These are phyloP conservation scores for Acanthococcus lagerstroemiae DNA, from an alignment of 2,888 invertebrate genomes.

Conservation along the genomic window DNA sequence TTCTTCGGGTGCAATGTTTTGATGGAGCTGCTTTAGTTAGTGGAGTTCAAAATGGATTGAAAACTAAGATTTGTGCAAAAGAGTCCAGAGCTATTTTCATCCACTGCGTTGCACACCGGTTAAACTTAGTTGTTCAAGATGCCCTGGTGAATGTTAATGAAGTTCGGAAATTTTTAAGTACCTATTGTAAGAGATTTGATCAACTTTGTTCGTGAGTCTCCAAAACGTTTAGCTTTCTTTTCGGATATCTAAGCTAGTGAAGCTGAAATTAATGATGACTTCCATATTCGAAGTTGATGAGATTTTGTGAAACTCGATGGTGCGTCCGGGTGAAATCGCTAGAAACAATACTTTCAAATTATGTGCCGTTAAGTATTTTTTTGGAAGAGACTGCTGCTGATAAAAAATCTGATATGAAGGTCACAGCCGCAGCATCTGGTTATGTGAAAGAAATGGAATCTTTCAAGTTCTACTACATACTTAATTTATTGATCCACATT, in stretches of 20 bases:
- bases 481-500: neutral
- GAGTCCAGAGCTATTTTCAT: constrained; percentile 35
- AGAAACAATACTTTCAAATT: neutral
- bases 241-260: neutral
- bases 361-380: neutral
- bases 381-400: neutral
- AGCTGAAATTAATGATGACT: neutral
- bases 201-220: constrained; percentile 8
- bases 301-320: constrained; percentile 2
- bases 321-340: constrained; percentile 1
- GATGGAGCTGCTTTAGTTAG: constrained; percentile 36
- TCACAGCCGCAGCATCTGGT: neutral
- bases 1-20: constrained; percentile 35
- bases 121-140: too few species aligned
- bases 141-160: constrained; percentile 31
- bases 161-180: constrained; percentile 31
- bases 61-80: constrained; percentile 33
- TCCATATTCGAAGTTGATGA: neutral
- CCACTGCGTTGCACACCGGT: constrained; percentile 35
- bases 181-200: neutral
- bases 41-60: constrained; percentile 34
- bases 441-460: neutral
- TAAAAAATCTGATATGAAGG: neutral
- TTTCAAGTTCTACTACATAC: neutral
- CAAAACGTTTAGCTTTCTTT: too few species aligned